phyloP scores from a whole-genome alignment of 2,113 vertebrate species.

The Recurvirostra avosetta region DNA sequence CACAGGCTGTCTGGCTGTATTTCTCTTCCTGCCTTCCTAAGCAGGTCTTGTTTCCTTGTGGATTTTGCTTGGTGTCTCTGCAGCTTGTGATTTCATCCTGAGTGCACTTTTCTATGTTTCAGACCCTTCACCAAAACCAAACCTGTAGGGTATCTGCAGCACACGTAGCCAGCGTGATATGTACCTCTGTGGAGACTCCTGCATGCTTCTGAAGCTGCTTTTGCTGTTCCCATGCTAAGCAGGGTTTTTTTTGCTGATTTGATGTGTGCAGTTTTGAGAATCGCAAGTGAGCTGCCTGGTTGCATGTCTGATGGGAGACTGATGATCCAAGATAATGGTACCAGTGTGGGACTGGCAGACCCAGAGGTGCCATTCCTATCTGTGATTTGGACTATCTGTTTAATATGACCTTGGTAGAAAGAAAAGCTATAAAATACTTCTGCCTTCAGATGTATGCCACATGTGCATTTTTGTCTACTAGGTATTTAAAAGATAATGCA shows the following conservation, averaged over 20 bases:
- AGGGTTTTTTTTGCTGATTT: background rate
- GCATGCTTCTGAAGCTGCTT: background rate
- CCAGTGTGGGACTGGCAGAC: background rate
- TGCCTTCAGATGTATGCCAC: background rate
- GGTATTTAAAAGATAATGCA: background rate
- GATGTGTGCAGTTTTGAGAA: background rate
- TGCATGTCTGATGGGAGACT: background rate
- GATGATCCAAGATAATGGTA: background rate
- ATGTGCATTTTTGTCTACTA: background rate
- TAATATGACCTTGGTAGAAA: background rate
- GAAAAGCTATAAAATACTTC: background rate
- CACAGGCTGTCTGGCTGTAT: background rate
- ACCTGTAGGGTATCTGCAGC: background rate
- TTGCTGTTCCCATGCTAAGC: background rate
- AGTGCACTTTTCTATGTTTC: background rate
- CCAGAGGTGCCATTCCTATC: background rate
- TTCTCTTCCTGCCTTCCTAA: background rate
- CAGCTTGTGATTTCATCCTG: accelerated
- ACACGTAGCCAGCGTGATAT: accelerated
- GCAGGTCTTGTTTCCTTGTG: background rate
- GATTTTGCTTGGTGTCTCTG: background rate
- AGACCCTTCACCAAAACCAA: background rate
- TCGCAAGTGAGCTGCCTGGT: background rate
- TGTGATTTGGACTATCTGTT: background rate
- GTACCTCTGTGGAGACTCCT: background rate